Percentiles rank a stretch among this genome's conserved stretches.
Conservation (phyloP, 2,888 invertebrate species). For the Iselma pallidipennis region DNA sequence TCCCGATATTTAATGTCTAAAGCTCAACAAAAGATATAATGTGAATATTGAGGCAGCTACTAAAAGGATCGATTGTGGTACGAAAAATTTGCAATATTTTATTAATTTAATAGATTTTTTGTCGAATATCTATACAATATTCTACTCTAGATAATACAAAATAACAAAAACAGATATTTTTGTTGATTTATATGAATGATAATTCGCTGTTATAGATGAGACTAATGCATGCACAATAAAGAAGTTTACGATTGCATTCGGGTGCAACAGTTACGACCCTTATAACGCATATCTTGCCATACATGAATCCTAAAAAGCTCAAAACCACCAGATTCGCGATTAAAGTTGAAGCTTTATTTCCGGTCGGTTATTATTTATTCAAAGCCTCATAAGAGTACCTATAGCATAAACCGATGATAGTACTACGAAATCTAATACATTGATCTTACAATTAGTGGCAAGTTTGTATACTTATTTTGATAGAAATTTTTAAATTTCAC, state of each 20-base stretch:
- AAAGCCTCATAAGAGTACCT: neutral
- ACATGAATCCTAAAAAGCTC: slow-evolving; percentile 29
- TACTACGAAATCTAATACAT: too few relatives aligned
- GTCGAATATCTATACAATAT: too few relatives aligned
- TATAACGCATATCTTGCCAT: slow-evolving; percentile 25
- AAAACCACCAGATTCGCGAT: slow-evolving; percentile 27
- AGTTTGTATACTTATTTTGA: too few relatives aligned
- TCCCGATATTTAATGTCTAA: neutral
- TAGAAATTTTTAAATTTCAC: too few relatives aligned
- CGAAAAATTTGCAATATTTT: neutral
- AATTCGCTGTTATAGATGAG: neutral
- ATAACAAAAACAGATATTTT: too few relatives aligned
- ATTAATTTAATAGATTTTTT: neutral
- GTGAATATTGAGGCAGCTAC: too few relatives aligned
- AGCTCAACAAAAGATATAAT: neutral
- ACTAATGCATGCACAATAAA: neutral
- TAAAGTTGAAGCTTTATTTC: slow-evolving; percentile 31
- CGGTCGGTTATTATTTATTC: slow-evolving; percentile 33
- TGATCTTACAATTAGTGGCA: too few relatives aligned
- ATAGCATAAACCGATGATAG: too few relatives aligned
- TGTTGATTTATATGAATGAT: too few relatives aligned
- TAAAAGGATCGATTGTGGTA: too few relatives aligned
- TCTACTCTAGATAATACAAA: too few relatives aligned
- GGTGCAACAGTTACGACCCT: slow-evolving; percentile 21
- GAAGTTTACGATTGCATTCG: slow-evolving; percentile 20